Base-by-base conservation (phyloP, 2,113 vertebrate genomes). In the Heptranchias perlo region DNA sequence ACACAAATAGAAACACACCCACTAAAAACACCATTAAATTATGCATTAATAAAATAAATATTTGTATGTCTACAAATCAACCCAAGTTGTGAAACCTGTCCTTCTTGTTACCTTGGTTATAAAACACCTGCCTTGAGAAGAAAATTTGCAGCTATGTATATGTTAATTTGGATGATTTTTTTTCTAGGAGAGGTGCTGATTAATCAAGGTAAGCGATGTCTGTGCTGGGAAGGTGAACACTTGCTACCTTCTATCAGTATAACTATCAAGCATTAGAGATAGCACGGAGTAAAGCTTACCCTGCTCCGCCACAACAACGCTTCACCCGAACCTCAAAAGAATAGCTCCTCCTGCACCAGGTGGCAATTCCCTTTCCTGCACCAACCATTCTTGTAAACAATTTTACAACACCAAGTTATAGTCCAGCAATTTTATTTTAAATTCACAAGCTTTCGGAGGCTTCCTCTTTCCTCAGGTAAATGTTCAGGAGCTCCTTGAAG, bases 21-120 rank as follows among this genome's bases (percentile, higher is more conserved):
- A 61, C 21, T 62, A 93, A 92, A 92, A 62, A 39, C 35, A n/a
- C 16, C 14, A 4, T 4, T 61, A n/a, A 16, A 93, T 64, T 62
- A 8, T 39, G 16, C 58, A 39, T 23, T 93, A n/a, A 64, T 23
- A 93, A 61, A 93, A 93, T 93, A 93, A 93, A 93, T 93, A 93
- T 92, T 7, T 64, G 39, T 93, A 62, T 93, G 52, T 86, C 7
- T 31, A 25, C 86, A 89, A 58, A 89, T 86, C 44, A 86, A 23
- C 44, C 31, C 89, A 62, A 39, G 35, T 93, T 93, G 61, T 62
- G 7, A 62, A 23, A 39, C 35, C n/a, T 62, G 89, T 6, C 89
- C 35, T 4, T 86, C 28, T 7, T 8, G 14, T 93, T 62, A 93
- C 35, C 16, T 92, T 61, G 54, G 31, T 92, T 21, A 92, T 21